Evolutionary conservation across 2,797 vertebrate genomes (phyloP), one percentile per base, ranked within the genome.

Genomic region (Oryzias dopingdopingensis): DNA sequence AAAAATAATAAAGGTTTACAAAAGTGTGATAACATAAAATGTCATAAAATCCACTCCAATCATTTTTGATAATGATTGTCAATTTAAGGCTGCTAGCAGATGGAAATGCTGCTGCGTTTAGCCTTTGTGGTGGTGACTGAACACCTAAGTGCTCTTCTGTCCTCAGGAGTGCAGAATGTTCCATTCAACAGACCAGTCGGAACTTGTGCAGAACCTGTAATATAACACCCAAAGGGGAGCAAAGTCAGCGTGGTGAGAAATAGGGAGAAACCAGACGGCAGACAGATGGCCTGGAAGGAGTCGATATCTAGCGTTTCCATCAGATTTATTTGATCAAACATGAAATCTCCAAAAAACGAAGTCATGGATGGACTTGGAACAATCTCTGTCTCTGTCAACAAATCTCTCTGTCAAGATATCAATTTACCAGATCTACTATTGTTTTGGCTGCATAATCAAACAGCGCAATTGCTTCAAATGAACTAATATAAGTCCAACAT

Each of bases 201-300:
- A 62, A 65, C 60, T 56, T 65, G 62, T 56, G 55, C 68, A 52
- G 18, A 66, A 49, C 52, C 51, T 76, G 37, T 52, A 37, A 73
- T 55, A 59, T 17, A 51, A 79, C 69, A 81, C 49, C 13, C 47
- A 37, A 37, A 26, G 58, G 2, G 59, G 70, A 79, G 81, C 76
- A 77, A 82, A 75, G 76, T 68, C 62, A 67, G 67, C 61, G 70
- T 63, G 62, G 17, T 40, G 66, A 76, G 54, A 62, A 37, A 71
- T 69, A 79, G 55, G 29, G 44, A 63, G 69, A 74, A 74, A 81
- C 80, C 76, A 76, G 51, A 80, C 32, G 74, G 0, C 24, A 74
- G 76, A 81, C 85, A 87, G 86, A 87, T 84, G 82, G 86, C 52
- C 82, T 84, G 88, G 77, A 75, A 72, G 64, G 74, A 72, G 68